These are phyloP conservation scores for Macrosoma leucophasiata DNA, from an alignment of 2,888 invertebrate genomes.

Conservation along the genomic window DNA sequence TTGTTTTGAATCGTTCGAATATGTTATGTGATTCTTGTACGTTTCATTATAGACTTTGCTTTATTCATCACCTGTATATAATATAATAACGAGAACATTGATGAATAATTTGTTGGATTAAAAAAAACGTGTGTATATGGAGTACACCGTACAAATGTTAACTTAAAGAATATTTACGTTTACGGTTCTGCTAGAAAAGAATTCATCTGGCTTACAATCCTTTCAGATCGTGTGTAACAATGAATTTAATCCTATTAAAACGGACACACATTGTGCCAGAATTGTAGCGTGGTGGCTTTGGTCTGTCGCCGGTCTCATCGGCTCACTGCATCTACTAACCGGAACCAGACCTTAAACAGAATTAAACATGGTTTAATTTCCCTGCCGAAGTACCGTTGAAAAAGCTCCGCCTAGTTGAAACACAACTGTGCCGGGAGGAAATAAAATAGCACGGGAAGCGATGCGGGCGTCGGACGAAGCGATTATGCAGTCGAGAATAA, in stretches of 20 bases:
- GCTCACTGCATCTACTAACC: slow-evolving; percentile 53
- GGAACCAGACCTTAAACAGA: slow-evolving; percentile 71
- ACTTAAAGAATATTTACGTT: slow-evolving; percentile 29
- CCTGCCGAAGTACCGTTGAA: slow-evolving; percentile 49
- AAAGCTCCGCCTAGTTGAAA: slow-evolving; percentile 68
- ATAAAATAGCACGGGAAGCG: slow-evolving; percentile 74
- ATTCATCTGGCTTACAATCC: slow-evolving; percentile 57
- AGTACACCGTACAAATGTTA: too few species aligned
- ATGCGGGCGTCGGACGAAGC: slow-evolving; percentile 75
- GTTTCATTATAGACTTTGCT: too few species aligned
- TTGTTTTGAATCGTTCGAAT: too few species aligned
- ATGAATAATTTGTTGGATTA: too few species aligned
- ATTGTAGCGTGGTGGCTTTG: slow-evolving; percentile 68
- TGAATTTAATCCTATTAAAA: slow-evolving; percentile 73
- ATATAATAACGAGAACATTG: too few species aligned
- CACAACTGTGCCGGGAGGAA: slow-evolving; percentile 69
- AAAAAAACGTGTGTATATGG: too few species aligned
- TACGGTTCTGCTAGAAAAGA: slow-evolving; percentile 53
- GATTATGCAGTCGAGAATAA: slow-evolving; percentile 76
- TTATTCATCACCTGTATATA: too few species aligned
- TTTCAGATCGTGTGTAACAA: slow-evolving; percentile 66
- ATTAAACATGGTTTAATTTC: slow-evolving; percentile 74
- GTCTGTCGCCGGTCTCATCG: slow-evolving; percentile 68
- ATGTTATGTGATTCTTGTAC: too few species aligned
- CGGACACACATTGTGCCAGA: slow-evolving; percentile 69